These are phyloP conservation scores for Caenorhabditis auriculariae DNA, from an alignment of 2,888 invertebrate genomes.

Conservation along the genomic window DNA sequence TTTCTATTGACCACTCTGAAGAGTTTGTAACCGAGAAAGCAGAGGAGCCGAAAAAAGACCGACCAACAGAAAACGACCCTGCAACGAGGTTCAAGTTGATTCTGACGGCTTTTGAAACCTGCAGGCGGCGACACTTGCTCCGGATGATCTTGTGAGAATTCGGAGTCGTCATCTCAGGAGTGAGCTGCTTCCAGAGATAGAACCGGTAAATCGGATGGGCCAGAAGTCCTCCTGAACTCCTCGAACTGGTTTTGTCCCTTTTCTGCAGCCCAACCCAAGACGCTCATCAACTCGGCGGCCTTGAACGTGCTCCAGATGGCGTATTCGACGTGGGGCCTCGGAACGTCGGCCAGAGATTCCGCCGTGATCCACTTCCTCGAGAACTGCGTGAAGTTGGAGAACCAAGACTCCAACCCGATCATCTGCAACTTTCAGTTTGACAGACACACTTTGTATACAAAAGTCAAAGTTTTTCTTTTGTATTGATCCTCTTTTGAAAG, in stretches of 20 bases:
- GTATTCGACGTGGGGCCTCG: slow-evolving; percentile 47
- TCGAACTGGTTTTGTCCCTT: background rate
- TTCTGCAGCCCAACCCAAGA: slow-evolving; percentile 48
- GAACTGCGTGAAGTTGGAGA: slow-evolving; percentile 50
- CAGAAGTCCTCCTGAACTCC: slow-evolving; percentile 47
- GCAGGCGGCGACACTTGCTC: slow-evolving; percentile 47
- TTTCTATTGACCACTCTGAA: slow-evolving; percentile 7
- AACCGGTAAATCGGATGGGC: slow-evolving; percentile 56
- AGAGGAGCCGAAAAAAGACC: slow-evolving; percentile 48
- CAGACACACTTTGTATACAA: no score
- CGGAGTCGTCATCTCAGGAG: slow-evolving; percentile 50
- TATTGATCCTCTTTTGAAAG: no score
- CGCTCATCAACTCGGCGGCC: slow-evolving; percentile 45
- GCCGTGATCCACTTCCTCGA: slow-evolving; percentile 30
- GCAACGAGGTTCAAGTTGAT: slow-evolving; percentile 1
- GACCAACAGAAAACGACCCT: slow-evolving; percentile 53
- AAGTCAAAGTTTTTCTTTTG: no score
- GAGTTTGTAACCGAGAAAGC: slow-evolving; percentile 26
- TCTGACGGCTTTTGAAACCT: slow-evolving; percentile 22
- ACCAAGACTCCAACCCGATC: slow-evolving; percentile 55
- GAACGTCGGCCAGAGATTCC: slow-evolving; percentile 48
- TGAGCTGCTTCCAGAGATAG: slow-evolving; percentile 41
- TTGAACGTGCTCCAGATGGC: slow-evolving; percentile 53
- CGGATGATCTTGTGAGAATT: slow-evolving; percentile 58
- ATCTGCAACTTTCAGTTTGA: no score